Evolutionary conservation across 1,140 invertebrate species (phyloP).

Genomic region (Maconellicoccus hirsutus): DNA sequence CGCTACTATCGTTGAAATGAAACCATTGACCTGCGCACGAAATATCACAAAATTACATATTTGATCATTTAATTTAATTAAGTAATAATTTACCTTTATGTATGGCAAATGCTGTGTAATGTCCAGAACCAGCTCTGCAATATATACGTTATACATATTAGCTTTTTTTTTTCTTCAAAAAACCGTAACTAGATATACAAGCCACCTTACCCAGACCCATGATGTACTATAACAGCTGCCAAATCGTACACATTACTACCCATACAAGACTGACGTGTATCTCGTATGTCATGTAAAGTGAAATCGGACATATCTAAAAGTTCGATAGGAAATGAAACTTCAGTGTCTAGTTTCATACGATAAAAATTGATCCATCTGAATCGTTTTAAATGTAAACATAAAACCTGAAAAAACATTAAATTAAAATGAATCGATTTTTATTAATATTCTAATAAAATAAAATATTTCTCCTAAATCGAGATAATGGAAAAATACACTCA

Average conservation of each 20-base stretch:
- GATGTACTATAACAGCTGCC: conserved; percentile 74
- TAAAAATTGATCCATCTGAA: conserved; percentile 74
- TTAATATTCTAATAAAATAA: no score
- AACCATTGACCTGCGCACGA: conserved; percentile 54
- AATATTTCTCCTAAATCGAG: no score
- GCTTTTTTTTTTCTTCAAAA: neutral
- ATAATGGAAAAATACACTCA: no score
- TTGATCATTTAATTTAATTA: conserved; percentile 14
- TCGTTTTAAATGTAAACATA: conserved; percentile 75
- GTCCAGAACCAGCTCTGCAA: conserved; percentile 64
- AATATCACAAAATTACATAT: no score
- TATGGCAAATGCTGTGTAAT: conserved; percentile 74
- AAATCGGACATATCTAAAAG: conserved; percentile 69
- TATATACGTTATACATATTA: conserved; percentile 17
- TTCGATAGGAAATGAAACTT: conserved; percentile 62
- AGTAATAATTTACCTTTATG: conserved; percentile 63
- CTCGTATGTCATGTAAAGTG: conserved; percentile 53
- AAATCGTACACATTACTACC: conserved; percentile 63
- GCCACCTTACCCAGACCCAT: conserved; percentile 56
- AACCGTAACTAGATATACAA: neutral
- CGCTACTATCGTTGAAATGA: conserved; percentile 80
- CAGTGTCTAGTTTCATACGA: conserved; percentile 66
- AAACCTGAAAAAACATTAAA: conserved; percentile 41
- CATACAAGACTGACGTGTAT: conserved; percentile 48
- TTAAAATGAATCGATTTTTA: no score